A percentile compares a stretch with the other conserved stretches of the same genome.
phyloP scores from a whole-genome alignment of 2,113 vertebrate species.

The Calidris pugnax region DNA sequence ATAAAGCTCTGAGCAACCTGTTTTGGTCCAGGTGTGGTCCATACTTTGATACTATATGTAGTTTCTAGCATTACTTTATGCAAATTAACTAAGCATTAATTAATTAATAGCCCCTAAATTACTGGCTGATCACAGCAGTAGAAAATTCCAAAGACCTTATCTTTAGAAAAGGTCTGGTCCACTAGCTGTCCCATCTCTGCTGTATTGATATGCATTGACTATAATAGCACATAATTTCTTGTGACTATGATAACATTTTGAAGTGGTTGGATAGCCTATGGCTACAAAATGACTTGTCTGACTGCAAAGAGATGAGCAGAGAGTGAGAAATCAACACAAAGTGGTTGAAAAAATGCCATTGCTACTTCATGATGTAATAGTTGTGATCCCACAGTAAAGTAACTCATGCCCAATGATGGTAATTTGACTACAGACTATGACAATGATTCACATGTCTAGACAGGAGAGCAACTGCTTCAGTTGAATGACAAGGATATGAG shows the following conservation, averaged over 20 bases:
- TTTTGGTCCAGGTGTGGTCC: background rate
- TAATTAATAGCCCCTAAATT: background rate
- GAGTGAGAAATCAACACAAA: background rate
- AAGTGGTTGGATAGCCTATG: background rate
- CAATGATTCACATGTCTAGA: background rate
- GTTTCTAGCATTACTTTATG: background rate
- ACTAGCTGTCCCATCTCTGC: background rate
- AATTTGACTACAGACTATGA: background rate
- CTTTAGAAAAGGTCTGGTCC: background rate
- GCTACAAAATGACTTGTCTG: background rate
- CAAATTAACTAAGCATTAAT: background rate
- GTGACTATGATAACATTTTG: background rate
- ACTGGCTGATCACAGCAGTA: background rate
- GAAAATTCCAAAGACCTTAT: background rate
- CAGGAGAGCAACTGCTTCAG: background rate
- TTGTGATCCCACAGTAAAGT: background rate
- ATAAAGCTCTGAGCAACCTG: background rate
- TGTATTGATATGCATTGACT: background rate
- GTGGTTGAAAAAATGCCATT: background rate
- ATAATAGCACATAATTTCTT: background rate
- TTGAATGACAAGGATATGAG: background rate
- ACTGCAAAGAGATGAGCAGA: background rate
- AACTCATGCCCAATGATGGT: background rate
- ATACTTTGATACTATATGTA: background rate
- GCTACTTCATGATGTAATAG: background rate